Evolutionary conservation across 2,113 vertebrate species (phyloP).

Genomic region (Albula glossodonta): DNA sequence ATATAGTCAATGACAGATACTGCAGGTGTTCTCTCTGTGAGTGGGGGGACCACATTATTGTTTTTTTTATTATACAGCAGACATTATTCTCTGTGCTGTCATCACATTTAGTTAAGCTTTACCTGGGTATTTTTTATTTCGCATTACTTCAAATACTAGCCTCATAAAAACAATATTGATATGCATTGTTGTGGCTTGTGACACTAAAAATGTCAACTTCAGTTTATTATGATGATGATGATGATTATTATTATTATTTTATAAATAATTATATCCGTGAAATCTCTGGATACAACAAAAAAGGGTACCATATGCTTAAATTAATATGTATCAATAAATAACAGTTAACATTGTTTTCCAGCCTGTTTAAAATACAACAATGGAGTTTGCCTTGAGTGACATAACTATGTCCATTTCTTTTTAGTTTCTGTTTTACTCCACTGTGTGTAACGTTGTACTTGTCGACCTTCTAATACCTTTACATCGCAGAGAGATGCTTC

Average conservation of each 20-base stretch:
- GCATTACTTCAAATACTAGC: slow-evolving; percentile 50
- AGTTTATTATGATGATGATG: slow-evolving; percentile 58
- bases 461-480: background rate
- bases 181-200: slow-evolving; percentile 60
- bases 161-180: slow-evolving; percentile 51
- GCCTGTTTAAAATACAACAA: background rate
- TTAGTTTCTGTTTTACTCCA: background rate
- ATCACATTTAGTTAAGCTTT: slow-evolving; percentile 36
- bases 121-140: slow-evolving; percentile 35
- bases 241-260: slow-evolving; percentile 43
- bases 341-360: slow-evolving; percentile 34
- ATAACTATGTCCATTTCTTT: background rate
- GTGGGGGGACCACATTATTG: slow-evolving; percentile 31
- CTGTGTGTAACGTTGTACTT: background rate
- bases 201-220: slow-evolving; percentile 62
- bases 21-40: slow-evolving; percentile 47
- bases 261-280: slow-evolving; percentile 63
- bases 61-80: slow-evolving; percentile 29
- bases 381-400: background rate
- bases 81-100: slow-evolving; percentile 18
- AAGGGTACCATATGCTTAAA: slow-evolving; percentile 47
- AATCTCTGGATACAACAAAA: slow-evolving; percentile 40
- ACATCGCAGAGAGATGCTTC: background rate
- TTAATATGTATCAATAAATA: slow-evolving; percentile 57
- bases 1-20: background rate